phyloP scores from a whole-genome alignment of 2,888 invertebrate species.

The Dasypogon diadema region DNA sequence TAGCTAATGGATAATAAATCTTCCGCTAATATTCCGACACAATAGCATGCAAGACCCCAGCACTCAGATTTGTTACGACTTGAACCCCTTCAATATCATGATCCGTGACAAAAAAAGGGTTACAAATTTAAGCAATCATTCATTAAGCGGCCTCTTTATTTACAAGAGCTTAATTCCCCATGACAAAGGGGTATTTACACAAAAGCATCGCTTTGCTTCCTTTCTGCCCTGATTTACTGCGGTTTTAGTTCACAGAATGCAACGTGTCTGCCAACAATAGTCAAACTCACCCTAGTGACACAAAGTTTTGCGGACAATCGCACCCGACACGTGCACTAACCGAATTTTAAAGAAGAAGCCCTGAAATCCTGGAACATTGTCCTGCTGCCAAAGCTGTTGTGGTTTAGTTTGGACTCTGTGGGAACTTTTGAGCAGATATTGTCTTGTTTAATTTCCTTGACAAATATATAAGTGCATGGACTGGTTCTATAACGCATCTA shows the following conservation, averaged over 20 bases:
- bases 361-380: background rate
- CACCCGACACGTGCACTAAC: background rate
- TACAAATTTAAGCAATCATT: background rate
- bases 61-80: background rate
- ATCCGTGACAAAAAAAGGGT: background rate
- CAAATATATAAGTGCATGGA: background rate
- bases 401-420: background rate
- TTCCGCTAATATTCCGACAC: too few species aligned
- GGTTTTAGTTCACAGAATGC: background rate
- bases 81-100: background rate
- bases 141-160: conserved; percentile 3
- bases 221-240: background rate
- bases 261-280: background rate
- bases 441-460: background rate
- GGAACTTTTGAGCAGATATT: background rate
- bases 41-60: too few species aligned
- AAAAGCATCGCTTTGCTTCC: background rate
- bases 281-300: background rate
- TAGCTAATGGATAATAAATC: too few species aligned
- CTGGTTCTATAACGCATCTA: background rate
- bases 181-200: background rate
- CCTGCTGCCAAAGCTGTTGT: background rate
- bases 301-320: background rate
- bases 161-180: background rate
- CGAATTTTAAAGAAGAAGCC: background rate